Conservation (phyloP, 2,797 vertebrate species). For the Danio tinwini region DNA sequence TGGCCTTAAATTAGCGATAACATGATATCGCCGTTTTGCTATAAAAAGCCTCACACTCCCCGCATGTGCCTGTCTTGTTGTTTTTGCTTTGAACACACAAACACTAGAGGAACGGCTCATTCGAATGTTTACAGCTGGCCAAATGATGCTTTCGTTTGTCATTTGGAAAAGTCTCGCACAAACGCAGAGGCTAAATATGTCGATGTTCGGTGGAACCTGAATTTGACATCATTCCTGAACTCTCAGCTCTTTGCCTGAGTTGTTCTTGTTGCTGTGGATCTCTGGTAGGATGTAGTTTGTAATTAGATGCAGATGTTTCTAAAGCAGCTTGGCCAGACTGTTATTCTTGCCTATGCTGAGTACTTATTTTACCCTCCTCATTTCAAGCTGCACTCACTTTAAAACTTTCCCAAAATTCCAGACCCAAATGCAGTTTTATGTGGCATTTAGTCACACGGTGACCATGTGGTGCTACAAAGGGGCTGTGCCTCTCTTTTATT, state of each 20-base stretch:
- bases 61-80: constrained; percentile 33
- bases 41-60: constrained; percentile 42
- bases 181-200: constrained; percentile 67
- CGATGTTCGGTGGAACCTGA: constrained; percentile 72
- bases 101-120: constrained; percentile 5
- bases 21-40: constrained; percentile 50
- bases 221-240: constrained; percentile 83
- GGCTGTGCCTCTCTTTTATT: neutral
- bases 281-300: constrained; percentile 88
- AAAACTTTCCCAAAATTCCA: constrained; percentile 87
- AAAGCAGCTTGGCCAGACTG: constrained; percentile 87
- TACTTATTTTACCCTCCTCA: constrained; percentile 74
- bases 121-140: constrained; percentile 22
- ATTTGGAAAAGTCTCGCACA: neutral
- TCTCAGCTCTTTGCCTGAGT: constrained; percentile 73
- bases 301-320: constrained; percentile 95
- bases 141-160: constrained; percentile 33
- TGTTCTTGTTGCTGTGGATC: constrained; percentile 82
- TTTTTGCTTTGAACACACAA: constrained; percentile 45
- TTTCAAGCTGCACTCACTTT: constrained; percentile 86
- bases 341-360: constrained; percentile 95
- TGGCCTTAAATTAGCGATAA: constrained; percentile 58
- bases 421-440: constrained; percentile 83
- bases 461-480: constrained; percentile 58
- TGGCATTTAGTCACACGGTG: constrained; percentile 50